Evolutionary conservation across 1,140 invertebrate genomes (phyloP).

Genomic region (Choristoneura fumiferana): DNA sequence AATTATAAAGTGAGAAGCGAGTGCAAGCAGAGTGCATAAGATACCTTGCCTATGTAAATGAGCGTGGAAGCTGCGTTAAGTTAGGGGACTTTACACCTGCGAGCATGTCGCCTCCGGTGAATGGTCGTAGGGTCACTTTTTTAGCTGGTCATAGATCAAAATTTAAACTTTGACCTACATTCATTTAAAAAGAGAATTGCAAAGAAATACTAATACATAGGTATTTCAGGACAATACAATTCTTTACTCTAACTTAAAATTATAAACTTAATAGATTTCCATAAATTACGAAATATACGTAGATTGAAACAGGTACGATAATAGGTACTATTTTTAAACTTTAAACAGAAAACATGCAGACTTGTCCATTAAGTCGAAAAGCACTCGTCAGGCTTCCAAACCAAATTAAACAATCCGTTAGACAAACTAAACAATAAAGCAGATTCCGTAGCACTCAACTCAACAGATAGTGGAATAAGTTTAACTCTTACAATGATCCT

Average conservation of each 20-base stretch:
- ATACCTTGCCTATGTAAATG: slow-evolving; percentile 69
- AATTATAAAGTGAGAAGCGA: slow-evolving; percentile 72
- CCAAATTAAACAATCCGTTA: slow-evolving; percentile 32
- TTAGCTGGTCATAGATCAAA: background rate
- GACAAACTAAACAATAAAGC: slow-evolving; percentile 43
- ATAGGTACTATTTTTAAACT: no score
- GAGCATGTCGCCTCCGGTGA: slow-evolving; percentile 14
- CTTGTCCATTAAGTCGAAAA: slow-evolving; percentile 7
- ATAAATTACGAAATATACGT: no score
- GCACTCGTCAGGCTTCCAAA: slow-evolving; percentile 23
- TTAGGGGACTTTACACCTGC: slow-evolving; percentile 48
- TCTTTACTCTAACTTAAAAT: no score
- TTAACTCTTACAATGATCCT: slow-evolving; percentile 57
- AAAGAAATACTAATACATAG: no score
- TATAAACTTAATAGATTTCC: no score
- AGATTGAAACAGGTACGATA: no score
- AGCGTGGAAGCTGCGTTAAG: slow-evolving; percentile 42
- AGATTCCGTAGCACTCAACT: slow-evolving; percentile 38
- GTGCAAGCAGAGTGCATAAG: slow-evolving; percentile 69
- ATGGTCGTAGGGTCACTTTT: background rate
- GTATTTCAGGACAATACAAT: no score
- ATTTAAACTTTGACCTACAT: slow-evolving; percentile 9
- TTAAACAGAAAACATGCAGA: no score
- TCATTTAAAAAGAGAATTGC: no score
- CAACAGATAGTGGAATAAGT: slow-evolving; percentile 53